These are phyloP conservation scores for Pterocles burchelli DNA, from an alignment of 2,113 vertebrate species.

Conservation along the genomic window DNA sequence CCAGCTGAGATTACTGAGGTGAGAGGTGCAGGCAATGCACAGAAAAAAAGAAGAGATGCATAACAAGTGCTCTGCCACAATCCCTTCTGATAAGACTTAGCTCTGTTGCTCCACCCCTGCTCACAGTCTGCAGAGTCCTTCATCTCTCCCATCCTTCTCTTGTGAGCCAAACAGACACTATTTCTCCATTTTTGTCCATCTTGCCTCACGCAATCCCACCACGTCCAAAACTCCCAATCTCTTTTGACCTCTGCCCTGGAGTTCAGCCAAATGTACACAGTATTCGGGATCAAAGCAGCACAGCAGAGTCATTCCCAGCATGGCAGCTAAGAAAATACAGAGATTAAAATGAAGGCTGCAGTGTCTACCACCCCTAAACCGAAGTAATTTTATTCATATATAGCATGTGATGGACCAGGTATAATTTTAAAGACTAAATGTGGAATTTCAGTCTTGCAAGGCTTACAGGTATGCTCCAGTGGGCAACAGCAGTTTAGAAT, in stretches of 20 bases:
- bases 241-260: background rate
- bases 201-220: background rate
- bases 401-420: background rate
- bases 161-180: background rate
- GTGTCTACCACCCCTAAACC: background rate
- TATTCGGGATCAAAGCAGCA: background rate
- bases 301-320: rapidly evolving
- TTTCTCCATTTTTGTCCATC: background rate
- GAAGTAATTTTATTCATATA: background rate
- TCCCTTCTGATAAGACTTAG: background rate
- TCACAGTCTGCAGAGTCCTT: background rate
- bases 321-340: background rate
- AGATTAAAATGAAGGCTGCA: background rate
- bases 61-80: background rate
- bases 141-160: background rate
- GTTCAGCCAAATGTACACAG: background rate
- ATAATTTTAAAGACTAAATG: background rate
- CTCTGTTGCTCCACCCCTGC: background rate
- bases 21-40: background rate
- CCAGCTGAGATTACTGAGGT: background rate
- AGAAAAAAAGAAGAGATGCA: background rate
- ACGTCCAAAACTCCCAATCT: background rate
- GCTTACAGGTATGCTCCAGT: background rate
- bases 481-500: background rate
- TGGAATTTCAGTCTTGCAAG: background rate